Base-by-base conservation (phyloP, 2,113 vertebrate genomes). In the Mixornis gularis region DNA sequence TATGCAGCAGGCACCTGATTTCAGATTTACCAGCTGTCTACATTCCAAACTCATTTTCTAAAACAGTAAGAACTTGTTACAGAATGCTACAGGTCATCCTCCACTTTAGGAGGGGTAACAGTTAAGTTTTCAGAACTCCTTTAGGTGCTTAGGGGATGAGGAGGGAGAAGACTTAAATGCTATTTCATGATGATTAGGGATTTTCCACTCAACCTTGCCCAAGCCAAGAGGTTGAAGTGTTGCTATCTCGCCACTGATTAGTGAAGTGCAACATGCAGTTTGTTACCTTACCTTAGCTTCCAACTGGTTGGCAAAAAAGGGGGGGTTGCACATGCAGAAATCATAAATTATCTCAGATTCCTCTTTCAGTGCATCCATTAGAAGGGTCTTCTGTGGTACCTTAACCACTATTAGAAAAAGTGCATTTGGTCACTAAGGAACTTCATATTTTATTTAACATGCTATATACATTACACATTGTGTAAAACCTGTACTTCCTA, bases 281-380 rank as follows among this genome's bases (percentile, higher is more conserved):
- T 79, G 58, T 83, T 30, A 94, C 11, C 84, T 91, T 96, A 99
- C 99, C 98, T 99, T 98, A 1, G 99, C 99, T 97, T 99, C 99
- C 79, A 99, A 83, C 20, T 99, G 98, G 97, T 99, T 99, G 69
- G 99, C 99, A 94, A 99, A 99, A 96, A 99, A 99, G 4, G 99
- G 99, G 63, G 99, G 99, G 71, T 99, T 99, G 94, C 99, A 99
- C 99, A 99, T 99, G 95, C 99, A 99, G 97, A 99, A 99, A 95
- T 99, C 99, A 30, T 99, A 99, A 81, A 99, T 87, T 1, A 99
- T 98, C 79, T 98, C 98, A 24, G 98, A 98, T 96, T 99, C 99
- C 91, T 99, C 99, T 95, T 99, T 99, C 92, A 99, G 97, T 25
- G 99, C 99, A 91, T 99, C 99, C 98, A 99, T 99, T 80, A 99